phyloP scores from a whole-genome alignment of 2,888 invertebrate genomes.

The Pemphredon lugubris region DNA sequence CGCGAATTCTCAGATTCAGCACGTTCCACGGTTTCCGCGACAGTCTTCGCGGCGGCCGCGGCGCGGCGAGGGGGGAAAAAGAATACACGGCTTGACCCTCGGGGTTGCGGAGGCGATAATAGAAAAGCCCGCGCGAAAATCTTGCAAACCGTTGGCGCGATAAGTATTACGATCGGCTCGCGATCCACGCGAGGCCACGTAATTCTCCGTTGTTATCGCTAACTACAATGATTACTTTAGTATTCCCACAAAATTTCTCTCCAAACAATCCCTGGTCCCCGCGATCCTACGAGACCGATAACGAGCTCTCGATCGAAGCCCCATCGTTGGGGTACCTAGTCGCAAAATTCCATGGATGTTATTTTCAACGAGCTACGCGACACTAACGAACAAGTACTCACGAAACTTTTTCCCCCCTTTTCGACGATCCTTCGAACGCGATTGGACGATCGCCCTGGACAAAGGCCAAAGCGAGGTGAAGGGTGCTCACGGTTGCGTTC shows the following conservation, averaged over 20 bases:
- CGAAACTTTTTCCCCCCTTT: too few species aligned
- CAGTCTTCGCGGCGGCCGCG: constrained; percentile 18
- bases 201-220: constrained; percentile 7
- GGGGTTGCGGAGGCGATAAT: not conserved
- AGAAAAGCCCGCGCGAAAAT: not conserved
- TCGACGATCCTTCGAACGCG: too few species aligned
- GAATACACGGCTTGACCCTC: constrained; percentile 12
- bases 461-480: constrained; percentile 42
- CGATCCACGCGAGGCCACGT: constrained; percentile 3
- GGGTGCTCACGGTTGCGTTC: constrained; percentile 22
- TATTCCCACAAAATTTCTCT: not conserved
- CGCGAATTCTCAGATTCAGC: constrained; percentile 50
- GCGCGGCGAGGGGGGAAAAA: not conserved
- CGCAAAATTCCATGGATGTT: too few species aligned
- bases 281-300: not conserved
- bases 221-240: constrained; percentile 15
- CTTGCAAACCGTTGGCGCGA: constrained; percentile 9
- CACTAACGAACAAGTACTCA: too few species aligned
- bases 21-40: constrained; percentile 37
- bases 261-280: not conserved
- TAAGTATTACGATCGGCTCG: constrained; percentile 2
- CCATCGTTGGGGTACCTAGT: too few species aligned
- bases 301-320: too few species aligned
- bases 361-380: too few species aligned
- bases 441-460: constrained; percentile 57